Percentiles rank a stretch among this genome's conserved stretches.
These are phyloP conservation scores for Chrysaora quinquecirrha DNA, from an alignment of 30 jellyfish, hydroid and myxozoan genomes.

Conservation along the genomic window DNA sequence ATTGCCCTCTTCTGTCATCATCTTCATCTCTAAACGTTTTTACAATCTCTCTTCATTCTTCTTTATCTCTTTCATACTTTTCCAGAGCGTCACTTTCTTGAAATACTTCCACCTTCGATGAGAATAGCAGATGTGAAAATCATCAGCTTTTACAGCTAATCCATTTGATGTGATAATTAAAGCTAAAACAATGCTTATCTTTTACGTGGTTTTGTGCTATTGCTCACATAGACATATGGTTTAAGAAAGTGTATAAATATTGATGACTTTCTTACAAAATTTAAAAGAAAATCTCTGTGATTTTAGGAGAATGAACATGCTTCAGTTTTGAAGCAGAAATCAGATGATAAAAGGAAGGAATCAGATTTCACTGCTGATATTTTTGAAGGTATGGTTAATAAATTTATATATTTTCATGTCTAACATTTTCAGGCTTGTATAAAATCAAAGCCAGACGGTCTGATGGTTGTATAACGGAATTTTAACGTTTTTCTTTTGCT, in stretches of 20 bases:
- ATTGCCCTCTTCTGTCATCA: too few species aligned
- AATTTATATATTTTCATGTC: not conserved
- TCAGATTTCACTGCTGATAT: constrained; percentile 9
- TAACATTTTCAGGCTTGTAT: too few species aligned
- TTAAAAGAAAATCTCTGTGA: not conserved
- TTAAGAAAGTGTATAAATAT: not conserved
- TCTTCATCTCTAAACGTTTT: too few species aligned
- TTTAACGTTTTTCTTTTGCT: too few species aligned
- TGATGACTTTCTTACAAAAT: not conserved
- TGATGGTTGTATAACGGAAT: too few species aligned
- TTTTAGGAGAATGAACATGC: constrained; percentile 17
- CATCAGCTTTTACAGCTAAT: too few species aligned
- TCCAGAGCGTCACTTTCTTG: too few species aligned
- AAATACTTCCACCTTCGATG: too few species aligned
- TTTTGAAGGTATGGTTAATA: not conserved
- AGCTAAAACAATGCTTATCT: not conserved
- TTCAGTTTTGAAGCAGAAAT: not conserved
- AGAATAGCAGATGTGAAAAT: too few species aligned
- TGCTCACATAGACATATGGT: not conserved
- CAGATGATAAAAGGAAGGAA: not conserved
- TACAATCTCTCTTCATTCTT: too few species aligned
- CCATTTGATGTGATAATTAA: not conserved
- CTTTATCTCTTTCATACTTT: too few species aligned
- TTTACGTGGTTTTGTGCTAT: not conserved
- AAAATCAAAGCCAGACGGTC: too few species aligned